Evolutionary conservation across 37 sponge, comb jelly and placozoan genomes (phyloP), one percentile per base, ranked within the genome.

Genomic region (Spongilla lacustris): DNA sequence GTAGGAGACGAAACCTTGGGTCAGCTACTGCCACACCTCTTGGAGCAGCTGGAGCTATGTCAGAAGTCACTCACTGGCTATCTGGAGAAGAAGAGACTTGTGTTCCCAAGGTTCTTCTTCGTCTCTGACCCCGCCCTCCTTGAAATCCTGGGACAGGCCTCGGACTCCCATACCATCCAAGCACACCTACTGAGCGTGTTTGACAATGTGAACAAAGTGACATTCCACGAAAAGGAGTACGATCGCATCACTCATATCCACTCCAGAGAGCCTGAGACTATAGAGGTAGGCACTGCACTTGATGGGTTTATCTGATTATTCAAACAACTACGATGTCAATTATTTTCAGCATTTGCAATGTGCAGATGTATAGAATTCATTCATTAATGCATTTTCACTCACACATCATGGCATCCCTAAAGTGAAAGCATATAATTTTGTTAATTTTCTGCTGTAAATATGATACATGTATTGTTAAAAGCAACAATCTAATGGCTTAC

Each of bases 101-200:
- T 99, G 77, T 99, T 99, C 73, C 99, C 99, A 14, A 78, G 97
- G 21, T 99, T 99, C 97, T 99, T 99, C 96, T 99, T 99, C 85
- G 96, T 99, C 29, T 99, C 99, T 41, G 99, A 99, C 76, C 94
- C 99, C 30, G 96, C 98, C 4, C 93, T 99, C 35, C 88, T 99
- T 79, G 99, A 99, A 81, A 99, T 99, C 48, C 88, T 99, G 69
- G 99, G 99, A 25, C 99, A 99, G 76, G 99, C 99, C 30, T 92
- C 93, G n/a, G 92, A 99, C 81, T 93, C 98, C n/a, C 99, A 99
- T 88, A 99, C 99, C 58, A 99, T 99, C 23, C 98, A 97, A 68
- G 94, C 98, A 73, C 99, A 99, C 70, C 87, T 99, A 24, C 93
- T 99, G 50, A 90, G 91, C 73, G 96, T 99, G 70, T 99, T 99